These are phyloP conservation scores for Meteorus colon DNA, from an alignment of 2,888 invertebrate species.

Conservation along the genomic window DNA sequence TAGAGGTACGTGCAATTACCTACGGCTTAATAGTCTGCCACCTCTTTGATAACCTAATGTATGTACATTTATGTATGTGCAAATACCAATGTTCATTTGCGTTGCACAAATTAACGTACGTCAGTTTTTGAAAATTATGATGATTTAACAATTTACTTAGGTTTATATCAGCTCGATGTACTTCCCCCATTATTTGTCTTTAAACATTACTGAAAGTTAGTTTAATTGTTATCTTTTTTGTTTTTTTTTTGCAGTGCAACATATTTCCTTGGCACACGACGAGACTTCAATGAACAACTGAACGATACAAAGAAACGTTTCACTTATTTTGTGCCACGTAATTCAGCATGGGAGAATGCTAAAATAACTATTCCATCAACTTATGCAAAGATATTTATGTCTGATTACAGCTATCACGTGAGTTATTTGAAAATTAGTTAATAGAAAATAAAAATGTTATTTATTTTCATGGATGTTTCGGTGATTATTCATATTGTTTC, in stretches of 20 bases:
- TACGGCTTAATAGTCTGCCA: slow-evolving; percentile 37
- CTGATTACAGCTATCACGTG: slow-evolving; percentile 87
- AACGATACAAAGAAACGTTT: slow-evolving; percentile 85
- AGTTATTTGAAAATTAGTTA: slow-evolving; percentile 63
- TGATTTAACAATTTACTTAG: no score
- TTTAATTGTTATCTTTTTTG: slow-evolving; percentile 5
- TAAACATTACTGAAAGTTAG: neutral
- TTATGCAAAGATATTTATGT: slow-evolving; percentile 88
- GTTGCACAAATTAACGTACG: neutral
- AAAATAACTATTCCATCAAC: slow-evolving; percentile 85
- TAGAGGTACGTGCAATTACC: slow-evolving; percentile 43
- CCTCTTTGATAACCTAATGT: neutral
- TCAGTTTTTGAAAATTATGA: no score
- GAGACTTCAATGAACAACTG: slow-evolving; percentile 85
- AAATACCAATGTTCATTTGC: neutral
- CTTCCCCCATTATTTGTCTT: no score
- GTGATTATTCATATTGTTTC: slow-evolving; percentile 22
- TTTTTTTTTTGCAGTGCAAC: slow-evolving; percentile 80
- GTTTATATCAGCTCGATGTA: no score
- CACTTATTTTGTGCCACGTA: slow-evolving; percentile 93
- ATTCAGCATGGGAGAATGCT: slow-evolving; percentile 91
- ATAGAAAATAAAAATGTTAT: slow-evolving; percentile 16
- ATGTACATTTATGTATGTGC: neutral
- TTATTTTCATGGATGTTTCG: neutral
- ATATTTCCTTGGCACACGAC: slow-evolving; percentile 83